Percentiles rank a stretch among this genome's conserved stretches.
Conservation (phyloP, 2,888 invertebrate genomes). For the Lordiphosa andalusiaca region DNA sequence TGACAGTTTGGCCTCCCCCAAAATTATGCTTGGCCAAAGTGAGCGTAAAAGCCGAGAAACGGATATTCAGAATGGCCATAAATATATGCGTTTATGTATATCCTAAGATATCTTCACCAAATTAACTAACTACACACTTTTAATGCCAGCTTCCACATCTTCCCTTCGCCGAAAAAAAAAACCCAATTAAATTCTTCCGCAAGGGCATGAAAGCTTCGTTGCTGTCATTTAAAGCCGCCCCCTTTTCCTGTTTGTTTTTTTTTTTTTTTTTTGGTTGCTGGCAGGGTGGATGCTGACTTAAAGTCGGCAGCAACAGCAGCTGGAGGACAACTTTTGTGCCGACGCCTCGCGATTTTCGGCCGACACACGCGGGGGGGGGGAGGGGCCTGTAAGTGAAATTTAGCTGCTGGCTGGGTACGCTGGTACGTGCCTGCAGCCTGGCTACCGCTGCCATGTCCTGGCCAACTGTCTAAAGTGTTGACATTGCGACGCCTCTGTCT, state of each 20-base stretch:
- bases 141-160: slow-evolving; percentile 16
- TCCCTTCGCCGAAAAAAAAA: slow-evolving; percentile 17
- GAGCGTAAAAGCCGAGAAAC: not conserved
- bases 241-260: not conserved
- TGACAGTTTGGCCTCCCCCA: too few relatives aligned
- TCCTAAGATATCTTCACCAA: slow-evolving; percentile 27
- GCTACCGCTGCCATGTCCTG: slow-evolving; percentile 28
- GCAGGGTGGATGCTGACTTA: slow-evolving; percentile 17
- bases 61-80: not conserved
- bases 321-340: slow-evolving; percentile 47
- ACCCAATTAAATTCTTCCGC: slow-evolving; percentile 39
- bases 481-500: slow-evolving; percentile 22
- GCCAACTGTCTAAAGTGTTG: slow-evolving; percentile 52
- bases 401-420: slow-evolving; percentile 28
- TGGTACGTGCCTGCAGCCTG: slow-evolving; percentile 17
- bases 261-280: not conserved
- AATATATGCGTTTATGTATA: slow-evolving; percentile 9
- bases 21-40: too few relatives aligned
- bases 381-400: slow-evolving; percentile 38
- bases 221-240: slow-evolving; percentile 26
- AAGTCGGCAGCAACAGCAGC: slow-evolving; percentile 18
- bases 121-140: slow-evolving; percentile 40
- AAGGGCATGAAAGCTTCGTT: slow-evolving; percentile 53
- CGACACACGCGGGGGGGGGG: slow-evolving; percentile 16
- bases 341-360: slow-evolving; percentile 46